Evolutionary conservation across 2,797 vertebrate genomes (phyloP).

Genomic region (Serranus cabrilla): DNA sequence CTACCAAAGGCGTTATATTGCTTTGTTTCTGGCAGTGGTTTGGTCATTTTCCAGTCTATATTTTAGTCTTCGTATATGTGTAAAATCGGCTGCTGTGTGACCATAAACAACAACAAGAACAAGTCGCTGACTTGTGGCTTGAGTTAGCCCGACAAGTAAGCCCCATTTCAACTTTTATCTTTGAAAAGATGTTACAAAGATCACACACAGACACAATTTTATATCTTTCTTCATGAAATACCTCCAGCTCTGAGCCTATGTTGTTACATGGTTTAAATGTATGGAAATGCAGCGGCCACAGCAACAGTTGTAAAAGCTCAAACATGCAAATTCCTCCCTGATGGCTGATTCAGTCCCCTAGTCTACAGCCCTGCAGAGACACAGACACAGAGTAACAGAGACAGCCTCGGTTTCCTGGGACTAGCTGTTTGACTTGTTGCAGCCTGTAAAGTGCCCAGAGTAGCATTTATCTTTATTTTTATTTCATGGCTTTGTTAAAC

Average conservation of each 20-base stretch:
- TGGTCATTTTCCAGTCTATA: not conserved
- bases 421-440: slow-evolving; percentile 27
- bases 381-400: not conserved
- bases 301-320: slow-evolving; percentile 69
- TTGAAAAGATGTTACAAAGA: slow-evolving; percentile 15
- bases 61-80: not conserved
- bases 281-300: slow-evolving; percentile 48
- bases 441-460: slow-evolving; percentile 34
- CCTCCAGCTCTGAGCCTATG: not conserved
- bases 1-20: not conserved
- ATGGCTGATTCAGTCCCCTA: slow-evolving; percentile 53
- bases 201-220: slow-evolving; percentile 18
- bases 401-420: slow-evolving; percentile 18
- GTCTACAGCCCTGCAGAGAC: slow-evolving; percentile 44
- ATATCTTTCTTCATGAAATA: slow-evolving; percentile 29
- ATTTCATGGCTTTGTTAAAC: not conserved
- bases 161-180: not conserved
- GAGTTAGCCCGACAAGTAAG: not conserved
- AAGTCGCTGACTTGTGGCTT: not conserved
- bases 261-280: slow-evolving; percentile 17
- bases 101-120: not conserved
- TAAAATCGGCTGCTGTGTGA: not conserved
- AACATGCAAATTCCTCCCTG: slow-evolving; percentile 66
- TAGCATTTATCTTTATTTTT: slow-evolving; percentile 28
- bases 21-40: not conserved